Evolutionary conservation across 2,113 vertebrate species (phyloP).

Genomic region (Athene cunicularia): DNA sequence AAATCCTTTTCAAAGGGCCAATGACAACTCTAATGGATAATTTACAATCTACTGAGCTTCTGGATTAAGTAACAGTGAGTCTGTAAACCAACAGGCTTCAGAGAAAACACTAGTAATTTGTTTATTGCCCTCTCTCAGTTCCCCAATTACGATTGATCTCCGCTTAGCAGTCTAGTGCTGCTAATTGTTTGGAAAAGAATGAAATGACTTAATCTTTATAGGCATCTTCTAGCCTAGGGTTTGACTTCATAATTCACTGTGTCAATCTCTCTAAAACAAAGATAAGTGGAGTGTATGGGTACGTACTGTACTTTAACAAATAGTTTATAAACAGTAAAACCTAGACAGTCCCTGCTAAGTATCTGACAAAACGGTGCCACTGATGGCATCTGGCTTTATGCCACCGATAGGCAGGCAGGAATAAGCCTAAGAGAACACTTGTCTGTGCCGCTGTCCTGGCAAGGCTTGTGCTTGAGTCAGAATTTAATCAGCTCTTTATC

Average conservation of each 20-base stretch:
- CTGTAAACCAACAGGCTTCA: conserved; percentile 71
- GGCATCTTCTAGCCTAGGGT: conserved; percentile 67
- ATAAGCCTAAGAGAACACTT: conserved; percentile 42
- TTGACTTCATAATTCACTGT: conserved; percentile 64
- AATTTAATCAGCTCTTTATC: conserved; percentile 86
- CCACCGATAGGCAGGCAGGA: conserved; percentile 75
- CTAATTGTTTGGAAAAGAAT: conserved; percentile 71
- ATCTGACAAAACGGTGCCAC: conserved; percentile 64
- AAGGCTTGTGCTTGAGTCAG: conserved; percentile 77
- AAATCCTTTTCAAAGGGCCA: conserved; percentile 65
- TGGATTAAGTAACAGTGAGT: conserved; percentile 77
- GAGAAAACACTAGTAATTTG: conserved; percentile 80
- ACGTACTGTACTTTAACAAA: conserved; percentile 35
- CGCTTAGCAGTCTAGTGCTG: conserved; percentile 53
- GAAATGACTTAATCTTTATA: conserved; percentile 74
- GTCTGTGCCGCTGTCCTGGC: conserved; percentile 72
- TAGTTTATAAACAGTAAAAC: conserved; percentile 58
- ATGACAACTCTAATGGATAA: conserved; percentile 72
- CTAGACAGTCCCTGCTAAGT: conserved; percentile 61
- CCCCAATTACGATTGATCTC: conserved; percentile 74
- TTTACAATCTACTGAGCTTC: conserved; percentile 77
- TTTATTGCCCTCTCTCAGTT: conserved; percentile 80
- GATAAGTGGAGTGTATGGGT: conserved; percentile 57
- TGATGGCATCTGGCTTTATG: conserved; percentile 75
- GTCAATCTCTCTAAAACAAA: conserved; percentile 61